These are phyloP conservation scores for Cryptotermes secundus DNA, from an alignment of 1,140 invertebrate genomes.

Conservation along the genomic window DNA sequence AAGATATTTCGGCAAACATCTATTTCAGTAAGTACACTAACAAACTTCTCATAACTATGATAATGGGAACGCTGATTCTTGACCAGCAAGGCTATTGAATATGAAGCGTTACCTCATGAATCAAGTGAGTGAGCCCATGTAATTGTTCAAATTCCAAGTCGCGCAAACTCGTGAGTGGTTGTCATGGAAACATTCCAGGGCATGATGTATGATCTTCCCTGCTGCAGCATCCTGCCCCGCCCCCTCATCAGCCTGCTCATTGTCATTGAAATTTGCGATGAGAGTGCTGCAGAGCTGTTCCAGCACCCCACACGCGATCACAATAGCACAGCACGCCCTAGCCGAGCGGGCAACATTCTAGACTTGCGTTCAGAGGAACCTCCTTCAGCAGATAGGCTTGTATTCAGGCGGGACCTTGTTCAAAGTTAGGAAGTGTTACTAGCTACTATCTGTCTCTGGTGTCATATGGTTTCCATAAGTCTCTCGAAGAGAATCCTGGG, in stretches of 20 bases:
- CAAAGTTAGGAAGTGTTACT: too few relatives aligned
- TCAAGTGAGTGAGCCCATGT: background rate
- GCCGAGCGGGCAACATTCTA: too few relatives aligned
- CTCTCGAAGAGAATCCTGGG: too few relatives aligned
- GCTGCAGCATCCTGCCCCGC: background rate
- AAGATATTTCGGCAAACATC: background rate
- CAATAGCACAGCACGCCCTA: too few relatives aligned
- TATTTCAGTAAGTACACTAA: background rate
- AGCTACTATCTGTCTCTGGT: too few relatives aligned
- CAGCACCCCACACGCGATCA: constrained; percentile 1
- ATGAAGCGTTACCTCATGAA: constrained; percentile 9
- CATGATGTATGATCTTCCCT: constrained; percentile 15
- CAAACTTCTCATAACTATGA: too few relatives aligned
- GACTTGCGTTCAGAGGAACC: too few relatives aligned
- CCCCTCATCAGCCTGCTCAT: background rate
- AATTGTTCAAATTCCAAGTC: constrained; percentile 17
- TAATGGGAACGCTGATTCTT: too few relatives aligned
- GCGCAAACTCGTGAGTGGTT: constrained; percentile 17
- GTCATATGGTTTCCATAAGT: too few relatives aligned
- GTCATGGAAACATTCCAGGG: constrained; percentile 17
- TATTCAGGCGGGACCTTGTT: too few relatives aligned
- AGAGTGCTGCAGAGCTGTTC: background rate
- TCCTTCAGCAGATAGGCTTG: too few relatives aligned
- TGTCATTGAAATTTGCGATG: background rate
- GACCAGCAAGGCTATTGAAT: background rate